A percentile compares a stretch with the other conserved stretches of the same genome.
Conservation (phyloP, 2,888 invertebrate species). For the Fabriciana adippe region DNA sequence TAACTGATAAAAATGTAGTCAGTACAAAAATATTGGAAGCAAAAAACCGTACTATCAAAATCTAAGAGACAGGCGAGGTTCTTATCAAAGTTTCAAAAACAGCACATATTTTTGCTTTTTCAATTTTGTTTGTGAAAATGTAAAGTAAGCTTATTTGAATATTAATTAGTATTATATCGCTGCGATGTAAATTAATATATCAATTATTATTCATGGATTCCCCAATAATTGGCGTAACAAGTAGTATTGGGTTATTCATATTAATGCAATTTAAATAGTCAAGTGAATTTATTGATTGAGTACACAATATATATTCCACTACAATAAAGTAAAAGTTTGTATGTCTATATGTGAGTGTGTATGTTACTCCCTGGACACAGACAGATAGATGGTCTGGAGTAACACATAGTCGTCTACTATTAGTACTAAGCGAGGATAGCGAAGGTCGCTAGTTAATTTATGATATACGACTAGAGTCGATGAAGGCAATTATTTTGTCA, state of each 20-base stretch:
- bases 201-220: conserved; percentile 1
- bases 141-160: neutral
- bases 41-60: neutral
- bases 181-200: conserved; percentile 3
- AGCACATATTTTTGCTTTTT: neutral
- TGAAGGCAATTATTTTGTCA: conserved; percentile 37
- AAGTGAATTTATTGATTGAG: conserved; percentile 15
- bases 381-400: no score
- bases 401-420: no score
- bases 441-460: neutral
- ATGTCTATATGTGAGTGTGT: no score
- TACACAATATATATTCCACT: neutral
- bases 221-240: conserved; percentile 6
- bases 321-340: no score
- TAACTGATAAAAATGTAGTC: conserved; percentile 17
- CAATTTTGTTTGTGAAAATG: neutral
- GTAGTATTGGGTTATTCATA: neutral
- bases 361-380: no score
- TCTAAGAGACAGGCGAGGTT: neutral
- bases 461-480: conserved; percentile 14
- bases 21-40: neutral
- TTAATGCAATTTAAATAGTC: conserved; percentile 15
- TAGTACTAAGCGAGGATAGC: neutral
- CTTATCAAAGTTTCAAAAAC: neutral
- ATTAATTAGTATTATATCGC: neutral